Evolutionary conservation across 1,140 invertebrate genomes (phyloP).

Genomic region (Bilobella aurantiaca): DNA sequence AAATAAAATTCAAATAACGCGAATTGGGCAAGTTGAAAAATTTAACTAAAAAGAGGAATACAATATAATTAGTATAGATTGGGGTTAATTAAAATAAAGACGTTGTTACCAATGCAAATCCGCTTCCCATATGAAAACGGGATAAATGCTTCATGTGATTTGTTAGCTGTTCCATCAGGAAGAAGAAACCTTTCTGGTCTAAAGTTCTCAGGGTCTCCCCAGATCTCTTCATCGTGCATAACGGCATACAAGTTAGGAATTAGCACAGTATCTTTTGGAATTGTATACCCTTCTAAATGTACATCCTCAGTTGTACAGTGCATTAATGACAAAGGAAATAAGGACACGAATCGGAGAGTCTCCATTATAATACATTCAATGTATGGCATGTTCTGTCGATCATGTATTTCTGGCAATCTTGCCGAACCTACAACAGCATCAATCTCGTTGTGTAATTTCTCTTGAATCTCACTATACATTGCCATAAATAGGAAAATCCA

Average conservation of each 20-base stretch:
- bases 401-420: conserved; percentile 46
- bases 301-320: conserved; percentile 55
- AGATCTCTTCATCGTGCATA: conserved; percentile 40
- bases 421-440: conserved; percentile 59
- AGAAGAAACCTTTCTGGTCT: conserved; percentile 43
- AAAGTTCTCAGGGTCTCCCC: conserved; percentile 41
- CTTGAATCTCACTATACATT: conserved; percentile 63
- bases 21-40: too few species aligned
- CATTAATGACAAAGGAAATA: conserved; percentile 47
- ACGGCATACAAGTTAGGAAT: conserved; percentile 41
- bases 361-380: conserved; percentile 51
- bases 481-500: conserved; percentile 68
- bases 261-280: conserved; percentile 40
- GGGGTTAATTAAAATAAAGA: not conserved
- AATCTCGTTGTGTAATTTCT: conserved; percentile 65
- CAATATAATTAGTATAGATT: too few species aligned
- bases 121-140: not conserved
- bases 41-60: too few species aligned
- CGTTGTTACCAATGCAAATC: conserved; percentile 1
- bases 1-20: too few species aligned
- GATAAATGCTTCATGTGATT: not conserved
- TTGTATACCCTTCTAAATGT: conserved; percentile 39
- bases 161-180: conserved; percentile 1
- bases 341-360: conserved; percentile 45
- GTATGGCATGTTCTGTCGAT: conserved; percentile 44